Evolutionary conservation across 2,888 invertebrate species (phyloP).

Genomic region (Xanthostigma xanthostigma): DNA sequence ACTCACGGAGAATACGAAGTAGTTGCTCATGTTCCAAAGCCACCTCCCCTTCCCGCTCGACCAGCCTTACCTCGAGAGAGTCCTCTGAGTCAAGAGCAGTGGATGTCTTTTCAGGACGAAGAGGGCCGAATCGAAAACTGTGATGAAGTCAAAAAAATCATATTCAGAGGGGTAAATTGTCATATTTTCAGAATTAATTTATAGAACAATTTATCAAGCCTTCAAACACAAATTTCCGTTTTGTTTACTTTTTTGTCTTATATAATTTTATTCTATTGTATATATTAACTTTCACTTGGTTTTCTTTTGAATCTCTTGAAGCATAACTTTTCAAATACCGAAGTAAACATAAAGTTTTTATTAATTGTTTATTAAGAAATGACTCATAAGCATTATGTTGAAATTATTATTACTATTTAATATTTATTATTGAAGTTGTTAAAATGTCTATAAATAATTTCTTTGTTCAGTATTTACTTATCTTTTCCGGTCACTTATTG

Average conservation of each 20-base stretch:
- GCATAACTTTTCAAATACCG: too few relatives aligned
- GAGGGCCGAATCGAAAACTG: slow-evolving; percentile 70
- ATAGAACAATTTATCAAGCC: background rate
- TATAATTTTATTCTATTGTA: background rate
- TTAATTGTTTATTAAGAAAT: too few relatives aligned
- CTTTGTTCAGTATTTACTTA: too few relatives aligned
- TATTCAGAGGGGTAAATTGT: slow-evolving; percentile 74
- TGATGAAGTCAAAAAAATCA: slow-evolving; percentile 63
- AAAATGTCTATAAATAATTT: too few relatives aligned
- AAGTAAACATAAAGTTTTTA: too few relatives aligned
- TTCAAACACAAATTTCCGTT: too few relatives aligned
- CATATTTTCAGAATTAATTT: background rate
- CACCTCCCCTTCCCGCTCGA: slow-evolving; percentile 56
- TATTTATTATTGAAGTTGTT: too few relatives aligned
- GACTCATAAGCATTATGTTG: too few relatives aligned
- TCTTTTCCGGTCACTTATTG: too few relatives aligned
- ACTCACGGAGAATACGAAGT: slow-evolving; percentile 60
- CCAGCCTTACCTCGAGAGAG: slow-evolving; percentile 53
- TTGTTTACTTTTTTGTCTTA: background rate
- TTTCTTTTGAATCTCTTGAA: too few relatives aligned
- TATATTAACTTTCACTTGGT: background rate
- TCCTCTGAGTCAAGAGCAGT: slow-evolving; percentile 62
- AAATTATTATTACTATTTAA: too few relatives aligned
- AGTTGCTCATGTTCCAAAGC: slow-evolving; percentile 45
- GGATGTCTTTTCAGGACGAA: slow-evolving; percentile 64